A percentile compares a stretch with the other conserved stretches of the same genome.
Conservation (phyloP, 1,140 invertebrate species). For the Formica exsecta region DNA sequence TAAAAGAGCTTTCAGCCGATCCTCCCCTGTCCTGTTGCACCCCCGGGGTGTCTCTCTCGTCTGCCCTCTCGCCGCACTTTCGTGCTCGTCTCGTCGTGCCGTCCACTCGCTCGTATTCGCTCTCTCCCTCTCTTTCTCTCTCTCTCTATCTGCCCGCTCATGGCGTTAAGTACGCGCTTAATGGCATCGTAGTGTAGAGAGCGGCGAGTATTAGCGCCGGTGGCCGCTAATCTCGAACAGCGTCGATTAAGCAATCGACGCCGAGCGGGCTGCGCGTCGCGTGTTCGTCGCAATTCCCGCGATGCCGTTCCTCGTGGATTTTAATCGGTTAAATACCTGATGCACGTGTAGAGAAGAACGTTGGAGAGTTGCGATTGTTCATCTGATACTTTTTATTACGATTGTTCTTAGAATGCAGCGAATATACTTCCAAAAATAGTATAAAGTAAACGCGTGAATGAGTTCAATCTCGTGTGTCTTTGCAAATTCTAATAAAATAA, state of each 20-base stretch:
- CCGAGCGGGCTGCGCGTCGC: constrained; percentile 41
- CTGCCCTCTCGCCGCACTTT: not conserved
- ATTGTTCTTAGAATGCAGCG: not conserved
- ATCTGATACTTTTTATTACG: not conserved
- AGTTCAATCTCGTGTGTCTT: not conserved
- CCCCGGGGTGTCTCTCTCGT: constrained; percentile 12
- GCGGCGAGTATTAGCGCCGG: constrained; percentile 55
- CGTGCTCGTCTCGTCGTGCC: constrained; percentile 11
- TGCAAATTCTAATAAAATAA: no score
- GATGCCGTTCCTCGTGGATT: not conserved
- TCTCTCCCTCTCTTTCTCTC: constrained; percentile 45
- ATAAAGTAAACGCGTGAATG: not conserved
- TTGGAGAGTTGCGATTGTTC: not conserved
- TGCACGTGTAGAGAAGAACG: not conserved
- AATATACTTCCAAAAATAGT: not conserved
- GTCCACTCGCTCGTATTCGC: constrained; percentile 10
- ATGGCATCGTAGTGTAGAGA: constrained; percentile 60
- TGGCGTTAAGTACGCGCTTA: constrained; percentile 69
- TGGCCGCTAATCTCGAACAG: constrained; percentile 66
- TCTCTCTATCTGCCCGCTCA: constrained; percentile 38
- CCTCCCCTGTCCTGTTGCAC: constrained; percentile 13
- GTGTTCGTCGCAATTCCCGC: constrained; percentile 13
- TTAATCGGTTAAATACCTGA: constrained; percentile 46
- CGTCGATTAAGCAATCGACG: constrained; percentile 75
- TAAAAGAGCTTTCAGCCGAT: constrained; percentile 59